Percentiles rank a stretch among this genome's conserved stretches.
These are phyloP conservation scores for Plebejus anna DNA, from an alignment of 2,888 invertebrate genomes.

Conservation along the genomic window DNA sequence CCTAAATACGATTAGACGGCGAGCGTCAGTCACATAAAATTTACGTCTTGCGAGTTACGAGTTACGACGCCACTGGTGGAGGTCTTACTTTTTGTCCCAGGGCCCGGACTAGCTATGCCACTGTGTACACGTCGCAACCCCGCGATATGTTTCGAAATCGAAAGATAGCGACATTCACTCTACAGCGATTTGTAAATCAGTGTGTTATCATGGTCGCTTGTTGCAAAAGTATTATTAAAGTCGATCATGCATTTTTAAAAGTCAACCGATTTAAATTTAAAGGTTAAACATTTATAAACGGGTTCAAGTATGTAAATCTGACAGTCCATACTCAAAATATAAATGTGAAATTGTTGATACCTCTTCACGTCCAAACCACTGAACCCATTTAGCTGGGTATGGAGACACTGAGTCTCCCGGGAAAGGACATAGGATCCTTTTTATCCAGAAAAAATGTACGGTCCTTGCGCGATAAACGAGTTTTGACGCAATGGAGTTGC, in stretches of 20 bases:
- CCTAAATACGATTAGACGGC: not conserved
- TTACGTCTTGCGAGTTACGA: too few species aligned
- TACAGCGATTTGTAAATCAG: constrained; percentile 21
- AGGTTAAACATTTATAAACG: constrained; percentile 11
- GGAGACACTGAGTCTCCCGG: too few species aligned
- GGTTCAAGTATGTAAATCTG: not conserved
- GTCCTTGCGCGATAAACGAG: too few species aligned
- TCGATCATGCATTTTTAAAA: constrained; percentile 11
- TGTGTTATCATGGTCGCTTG: constrained; percentile 19
- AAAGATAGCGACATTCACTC: constrained; percentile 23
- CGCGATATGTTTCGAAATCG: constrained; percentile 21
- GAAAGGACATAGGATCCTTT: too few species aligned
- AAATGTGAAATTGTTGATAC: not conserved
- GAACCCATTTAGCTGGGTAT: too few species aligned
- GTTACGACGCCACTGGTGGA: not conserved
- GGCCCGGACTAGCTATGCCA: not conserved
- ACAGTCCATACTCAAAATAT: not conserved
- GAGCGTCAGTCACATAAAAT: not conserved
- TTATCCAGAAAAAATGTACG: too few species aligned
- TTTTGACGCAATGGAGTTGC: too few species aligned
- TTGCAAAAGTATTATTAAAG: constrained; percentile 25
- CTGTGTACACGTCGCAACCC: constrained; percentile 10
- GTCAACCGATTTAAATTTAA: constrained; percentile 13
- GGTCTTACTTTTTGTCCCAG: not conserved
- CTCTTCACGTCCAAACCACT: too few species aligned